These are phyloP conservation scores for Natrix natrix DNA, from an alignment of 2,797 vertebrate species.

Conservation along the genomic window DNA sequence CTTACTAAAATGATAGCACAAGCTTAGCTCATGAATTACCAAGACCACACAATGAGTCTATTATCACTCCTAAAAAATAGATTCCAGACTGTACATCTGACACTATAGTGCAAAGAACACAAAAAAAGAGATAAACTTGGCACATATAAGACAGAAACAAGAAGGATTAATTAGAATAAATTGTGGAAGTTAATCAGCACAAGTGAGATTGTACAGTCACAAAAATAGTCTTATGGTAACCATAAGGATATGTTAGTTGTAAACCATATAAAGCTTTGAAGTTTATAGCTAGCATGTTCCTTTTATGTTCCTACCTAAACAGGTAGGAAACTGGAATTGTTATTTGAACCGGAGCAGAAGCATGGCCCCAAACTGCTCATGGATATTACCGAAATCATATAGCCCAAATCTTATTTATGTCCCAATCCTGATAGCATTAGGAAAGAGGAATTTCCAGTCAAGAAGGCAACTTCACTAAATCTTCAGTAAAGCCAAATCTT, in stretches of 20 bases:
- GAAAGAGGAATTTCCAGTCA: neutral
- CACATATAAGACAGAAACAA: neutral
- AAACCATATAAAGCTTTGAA: neutral
- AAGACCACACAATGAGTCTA: constrained; percentile 3
- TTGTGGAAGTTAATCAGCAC: neutral
- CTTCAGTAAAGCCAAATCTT: neutral
- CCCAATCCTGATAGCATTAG: neutral
- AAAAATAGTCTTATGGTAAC: neutral
- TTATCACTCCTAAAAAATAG: constrained; percentile 5
- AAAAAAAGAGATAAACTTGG: neutral
- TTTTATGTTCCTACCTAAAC: neutral
- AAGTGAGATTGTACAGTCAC: neutral
- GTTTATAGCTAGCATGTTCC: neutral
- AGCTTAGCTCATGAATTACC: constrained; percentile 18
- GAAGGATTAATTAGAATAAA: constrained; percentile 1
- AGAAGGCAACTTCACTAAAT: neutral
- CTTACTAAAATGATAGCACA: neutral
- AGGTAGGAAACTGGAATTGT: neutral
- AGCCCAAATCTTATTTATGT: neutral
- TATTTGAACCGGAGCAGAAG: neutral
- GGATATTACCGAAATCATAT: neutral
- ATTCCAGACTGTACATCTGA: neutral
- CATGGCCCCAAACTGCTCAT: neutral
- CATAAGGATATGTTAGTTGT: neutral
- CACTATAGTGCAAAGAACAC: neutral